A percentile compares a stretch with the other conserved stretches of the same genome.
Conservation (phyloP, 2,888 invertebrate genomes). For the Unio delphinus region DNA sequence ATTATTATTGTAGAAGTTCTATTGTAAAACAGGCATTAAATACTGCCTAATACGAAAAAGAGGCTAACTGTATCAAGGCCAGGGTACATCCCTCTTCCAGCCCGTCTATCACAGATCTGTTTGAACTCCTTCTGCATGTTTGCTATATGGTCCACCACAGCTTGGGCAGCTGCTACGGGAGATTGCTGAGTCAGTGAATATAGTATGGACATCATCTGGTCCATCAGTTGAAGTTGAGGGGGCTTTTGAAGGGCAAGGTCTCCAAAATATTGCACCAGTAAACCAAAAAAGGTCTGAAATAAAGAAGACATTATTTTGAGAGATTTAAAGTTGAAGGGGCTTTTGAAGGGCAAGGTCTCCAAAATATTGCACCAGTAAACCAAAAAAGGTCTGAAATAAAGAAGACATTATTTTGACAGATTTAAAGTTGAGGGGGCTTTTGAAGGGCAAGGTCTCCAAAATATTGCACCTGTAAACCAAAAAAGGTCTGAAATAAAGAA, state of each 20-base stretch:
- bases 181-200: conserved; percentile 82
- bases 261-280: conserved; percentile 84
- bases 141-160: conserved; percentile 51
- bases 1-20: too few relatives aligned
- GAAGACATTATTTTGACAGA: too few relatives aligned
- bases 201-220: conserved; percentile 73
- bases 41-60: background rate
- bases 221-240: conserved; percentile 53
- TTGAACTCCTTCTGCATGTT: conserved; percentile 48
- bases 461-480: conserved; percentile 84
- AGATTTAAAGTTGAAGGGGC: conserved; percentile 36
- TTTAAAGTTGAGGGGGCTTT: conserved; percentile 40
- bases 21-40: too few relatives aligned
- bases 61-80: conserved; percentile 65
- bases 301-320: conserved; percentile 4
- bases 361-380: conserved; percentile 83
- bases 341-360: conserved; percentile 77
- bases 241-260: conserved; percentile 75
- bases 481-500: conserved; percentile 75
- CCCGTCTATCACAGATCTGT: conserved; percentile 45
- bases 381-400: conserved; percentile 67
- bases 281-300: conserved; percentile 79
- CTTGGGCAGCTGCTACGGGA: conserved; percentile 79
- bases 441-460: conserved; percentile 78
- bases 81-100: conserved; percentile 71